These are phyloP conservation scores for Barypeithes pellucidus DNA, from an alignment of 2,888 invertebrate species.

Conservation along the genomic window DNA sequence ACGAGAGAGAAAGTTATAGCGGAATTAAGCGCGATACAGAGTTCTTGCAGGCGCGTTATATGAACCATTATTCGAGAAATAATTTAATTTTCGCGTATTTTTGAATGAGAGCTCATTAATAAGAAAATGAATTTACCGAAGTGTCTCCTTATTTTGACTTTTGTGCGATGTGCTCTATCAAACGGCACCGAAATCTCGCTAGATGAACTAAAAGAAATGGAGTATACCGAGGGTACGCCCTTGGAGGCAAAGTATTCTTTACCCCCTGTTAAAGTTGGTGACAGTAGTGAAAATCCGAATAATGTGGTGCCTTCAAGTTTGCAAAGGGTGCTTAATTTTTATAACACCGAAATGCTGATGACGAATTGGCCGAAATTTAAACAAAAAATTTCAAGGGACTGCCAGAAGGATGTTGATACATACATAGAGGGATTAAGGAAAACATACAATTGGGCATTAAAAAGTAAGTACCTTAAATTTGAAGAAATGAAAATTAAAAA, in stretches of 20 bases:
- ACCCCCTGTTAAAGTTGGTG: constrained; percentile 61
- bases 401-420: constrained; percentile 74
- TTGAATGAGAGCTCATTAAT: constrained; percentile 12
- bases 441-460: constrained; percentile 80
- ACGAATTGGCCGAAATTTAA: constrained; percentile 73
- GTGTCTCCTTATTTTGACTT: constrained; percentile 28
- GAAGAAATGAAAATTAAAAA: no score
- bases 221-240: constrained; percentile 60
- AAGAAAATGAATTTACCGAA: constrained; percentile 10
- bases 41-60: constrained; percentile 26
- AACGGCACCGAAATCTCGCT: constrained; percentile 27
- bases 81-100: not conserved
- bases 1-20: constrained; percentile 59
- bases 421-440: constrained; percentile 76
- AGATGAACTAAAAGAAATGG: constrained; percentile 58
- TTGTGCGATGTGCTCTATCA: constrained; percentile 17
- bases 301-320: constrained; percentile 61
- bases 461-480: constrained; percentile 78
- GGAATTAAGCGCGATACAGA: constrained; percentile 39
- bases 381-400: constrained; percentile 72
- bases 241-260: constrained; percentile 61
- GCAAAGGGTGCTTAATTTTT: constrained; percentile 74
- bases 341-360: constrained; percentile 74
- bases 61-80: constrained; percentile 20
- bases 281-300: constrained; percentile 55